Conservation (phyloP, 2,888 invertebrate species). For the Trichogramma evanescens region DNA sequence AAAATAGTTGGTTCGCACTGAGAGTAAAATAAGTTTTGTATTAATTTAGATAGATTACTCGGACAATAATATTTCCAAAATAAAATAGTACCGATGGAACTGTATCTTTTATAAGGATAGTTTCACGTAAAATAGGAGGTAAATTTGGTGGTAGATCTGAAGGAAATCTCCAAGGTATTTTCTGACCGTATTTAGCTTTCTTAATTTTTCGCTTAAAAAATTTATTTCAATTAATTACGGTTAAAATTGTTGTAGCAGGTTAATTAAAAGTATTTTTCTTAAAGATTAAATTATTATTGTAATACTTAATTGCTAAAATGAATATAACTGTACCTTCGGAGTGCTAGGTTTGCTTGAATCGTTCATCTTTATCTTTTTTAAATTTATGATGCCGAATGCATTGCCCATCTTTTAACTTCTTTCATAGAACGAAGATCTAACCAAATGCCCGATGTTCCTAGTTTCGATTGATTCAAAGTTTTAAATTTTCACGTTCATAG, state of each 20-base stretch:
- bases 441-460: not conserved
- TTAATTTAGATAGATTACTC: not conserved
- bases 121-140: constrained; percentile 96
- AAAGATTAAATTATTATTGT: not conserved
- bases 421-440: constrained; percentile 2
- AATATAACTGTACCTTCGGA: constrained; percentile 50
- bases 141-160: constrained; percentile 86
- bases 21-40: constrained; percentile 37
- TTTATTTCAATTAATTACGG: not conserved
- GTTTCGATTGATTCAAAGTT: not conserved
- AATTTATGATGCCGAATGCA: constrained; percentile 58
- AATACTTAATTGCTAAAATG: not conserved
- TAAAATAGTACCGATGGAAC: constrained; percentile 71
- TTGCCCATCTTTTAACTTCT: constrained; percentile 65
- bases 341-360: constrained; percentile 56
- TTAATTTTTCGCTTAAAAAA: constrained; percentile 11
- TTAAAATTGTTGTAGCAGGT: not conserved
- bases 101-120: constrained; percentile 97
- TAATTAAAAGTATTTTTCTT: not conserved
- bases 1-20: constrained; percentile 96
- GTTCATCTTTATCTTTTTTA: constrained; percentile 66
- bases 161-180: constrained; percentile 91
- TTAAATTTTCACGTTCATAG: not conserved
- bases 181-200: constrained; percentile 66
- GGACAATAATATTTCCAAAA: not conserved